Base-by-base conservation (phyloP, 2,888 invertebrate genomes). In the Polia nebulosa region DNA sequence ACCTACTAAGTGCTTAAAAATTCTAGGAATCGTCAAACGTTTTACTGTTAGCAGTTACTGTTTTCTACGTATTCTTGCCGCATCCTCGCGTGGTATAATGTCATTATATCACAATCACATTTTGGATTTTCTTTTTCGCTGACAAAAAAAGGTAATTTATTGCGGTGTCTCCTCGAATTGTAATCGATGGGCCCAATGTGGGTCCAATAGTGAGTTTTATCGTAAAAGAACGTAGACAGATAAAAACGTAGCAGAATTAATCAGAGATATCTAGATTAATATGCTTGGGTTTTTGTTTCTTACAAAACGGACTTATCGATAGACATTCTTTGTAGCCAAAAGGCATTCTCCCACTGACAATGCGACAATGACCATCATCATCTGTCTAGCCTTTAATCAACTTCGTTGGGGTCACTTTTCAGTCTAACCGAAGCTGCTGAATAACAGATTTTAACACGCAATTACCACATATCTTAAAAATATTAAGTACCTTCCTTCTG, bases 131-230 rank as follows among this genome's bases (percentile, higher is more conserved):
- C 64, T 36, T 65, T 47, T 32, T n/a, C 27, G 27, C 51, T 65
- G 44, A 68, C 73, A 75, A 68, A 81, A 75, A 80, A 66, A 63
- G 39, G 49, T 71, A 75, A 83, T 78, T 75, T 75, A 80, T 80
- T 56, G 22, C 45, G 55, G 58, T 22, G 57, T 57, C 66, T 66
- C 45, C 55, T 56, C 55, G 62, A 57, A 66, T 44, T 44, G 69
- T 78, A 64, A 81, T 78, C 81, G 70, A 78, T 72, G 64, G 44
- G 17, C 58, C 47, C 41, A 64, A 44, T 59, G 75, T 72, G 64
- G 44, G 17, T 61, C 47, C 41, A 64, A 44, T 59, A 44, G 25
- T 51, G 51, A 64, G 17, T 82, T 78, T 65, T 67, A 56, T 59
- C 58, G 60, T 39, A n/a, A 63, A 66, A 72, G 49, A 25, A 53